Base-by-base conservation (phyloP, 1,140 invertebrate species). In the Drosophila elegans region DNA sequence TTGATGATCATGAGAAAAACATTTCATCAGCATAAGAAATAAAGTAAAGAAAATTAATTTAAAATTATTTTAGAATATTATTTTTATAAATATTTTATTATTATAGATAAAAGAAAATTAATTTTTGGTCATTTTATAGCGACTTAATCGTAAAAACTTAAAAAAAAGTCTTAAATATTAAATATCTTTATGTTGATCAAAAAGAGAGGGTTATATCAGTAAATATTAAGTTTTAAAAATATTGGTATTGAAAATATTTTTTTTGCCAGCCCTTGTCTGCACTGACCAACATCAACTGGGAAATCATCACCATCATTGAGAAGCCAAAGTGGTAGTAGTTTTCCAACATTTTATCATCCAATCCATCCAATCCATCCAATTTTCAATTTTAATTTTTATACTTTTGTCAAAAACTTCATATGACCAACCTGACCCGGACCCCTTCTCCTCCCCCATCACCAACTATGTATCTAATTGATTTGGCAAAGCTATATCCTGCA, bases 381-480 rank as follows among this genome's bases (percentile, higher is more conserved):
- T 71, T 71, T 49, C 67, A 71, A 74, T 74, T 82, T 82, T 62
- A 73, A 77, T 78, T 82, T 71, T 49, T 71, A 63, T 61, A 63
- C 52, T 81, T 55, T 59, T 71, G 64, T 64, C 63, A 61, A 4
- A 25, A 41, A 51, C 42, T 59, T 42, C 25, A 36, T 53, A 63
- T 52, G 41, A 52, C 9, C 32, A 21, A 21, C 16, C 16, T 21
- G 16, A 21, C 16, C 16, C 16, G 16, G 16, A 21, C 16, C 11
- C 27, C 21, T 16, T n/a, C 3, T 12, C 3, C n/a, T 3, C 10
- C 9, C 16, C 16, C 44, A 11, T 12, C 3, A 11, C 44, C 60
- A n/a, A 9, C 3, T 34, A 55, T 63, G 63, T 85, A 55, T 63
- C 68, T 85, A 85, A 85, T 85, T 85, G 82, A 85, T 85, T 39